A percentile compares a stretch with the other conserved stretches of the same genome.
Evolutionary conservation across 1,140 invertebrate genomes (phyloP).

Genomic region (Mycetomoellerius zeteki): DNA sequence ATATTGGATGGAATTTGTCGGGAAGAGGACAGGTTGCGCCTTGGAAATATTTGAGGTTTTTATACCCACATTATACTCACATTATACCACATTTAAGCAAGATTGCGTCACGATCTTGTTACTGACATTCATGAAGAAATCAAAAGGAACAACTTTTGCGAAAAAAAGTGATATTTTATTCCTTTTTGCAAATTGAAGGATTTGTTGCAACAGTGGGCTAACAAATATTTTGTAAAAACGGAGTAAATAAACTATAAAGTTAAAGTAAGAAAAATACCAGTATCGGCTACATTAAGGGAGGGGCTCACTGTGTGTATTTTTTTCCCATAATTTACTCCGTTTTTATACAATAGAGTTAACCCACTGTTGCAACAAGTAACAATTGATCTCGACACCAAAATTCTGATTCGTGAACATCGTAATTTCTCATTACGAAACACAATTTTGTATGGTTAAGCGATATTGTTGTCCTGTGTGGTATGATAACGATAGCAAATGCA

Average conservation of each 20-base stretch:
- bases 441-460: background rate
- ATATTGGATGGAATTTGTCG: conserved; percentile 41
- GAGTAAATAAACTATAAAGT: no score
- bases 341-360: no score
- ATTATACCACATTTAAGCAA: background rate
- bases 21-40: conserved; percentile 10
- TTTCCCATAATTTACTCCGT: no score
- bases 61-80: background rate
- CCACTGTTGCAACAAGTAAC: no score
- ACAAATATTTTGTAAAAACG: no score
- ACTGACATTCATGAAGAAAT: background rate
- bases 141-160: background rate
- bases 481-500: background rate
- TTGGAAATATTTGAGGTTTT: conserved; percentile 1
- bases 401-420: background rate
- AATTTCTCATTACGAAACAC: background rate
- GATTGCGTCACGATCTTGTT: background rate
- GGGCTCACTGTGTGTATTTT: no score
- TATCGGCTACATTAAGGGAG: no score
- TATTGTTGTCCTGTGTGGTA: background rate
- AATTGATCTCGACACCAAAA: background rate
- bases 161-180: background rate
- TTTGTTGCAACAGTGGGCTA: no score
- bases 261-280: no score
- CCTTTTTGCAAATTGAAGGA: background rate